Conservation (phyloP, 2,888 invertebrate species). For the Macropis europaea region DNA sequence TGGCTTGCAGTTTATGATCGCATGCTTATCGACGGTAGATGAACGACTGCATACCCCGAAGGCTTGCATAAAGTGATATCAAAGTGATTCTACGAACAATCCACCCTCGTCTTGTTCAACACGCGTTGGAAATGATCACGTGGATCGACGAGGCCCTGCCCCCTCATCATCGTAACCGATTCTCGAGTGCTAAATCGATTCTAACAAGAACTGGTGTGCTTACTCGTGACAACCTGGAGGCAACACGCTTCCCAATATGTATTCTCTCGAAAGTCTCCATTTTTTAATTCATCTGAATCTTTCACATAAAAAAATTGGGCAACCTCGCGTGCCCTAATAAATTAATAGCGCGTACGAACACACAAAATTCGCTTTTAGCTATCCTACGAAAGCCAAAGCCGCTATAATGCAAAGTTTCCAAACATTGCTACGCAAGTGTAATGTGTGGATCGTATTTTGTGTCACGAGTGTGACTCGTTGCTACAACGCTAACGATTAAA, state of each 20-base stretch:
- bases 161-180: constrained; percentile 66
- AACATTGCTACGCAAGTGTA: too few relatives aligned
- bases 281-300: too few relatives aligned
- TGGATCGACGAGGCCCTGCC: constrained; percentile 41
- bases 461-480: too few relatives aligned
- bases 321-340: too few relatives aligned
- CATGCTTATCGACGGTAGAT: constrained; percentile 43
- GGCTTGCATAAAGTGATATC: constrained; percentile 7
- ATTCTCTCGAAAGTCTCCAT: constrained; percentile 22
- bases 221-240: constrained; percentile 62
- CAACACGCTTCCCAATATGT: constrained; percentile 18
- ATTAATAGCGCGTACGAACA: too few relatives aligned
- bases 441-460: too few relatives aligned
- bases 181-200: constrained; percentile 19
- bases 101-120: constrained; percentile 45
- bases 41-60: background rate
- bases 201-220: constrained; percentile 28
- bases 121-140: constrained; percentile 44
- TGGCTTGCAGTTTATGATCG: background rate
- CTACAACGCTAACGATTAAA: too few relatives aligned
- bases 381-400: too few relatives aligned
- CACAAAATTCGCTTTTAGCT: too few relatives aligned
- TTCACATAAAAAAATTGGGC: too few relatives aligned
- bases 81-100: constrained; percentile 39
- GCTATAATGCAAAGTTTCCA: too few relatives aligned